These are phyloP conservation scores for Biston stratarius DNA, from an alignment of 2,888 invertebrate genomes.

Conservation along the genomic window DNA sequence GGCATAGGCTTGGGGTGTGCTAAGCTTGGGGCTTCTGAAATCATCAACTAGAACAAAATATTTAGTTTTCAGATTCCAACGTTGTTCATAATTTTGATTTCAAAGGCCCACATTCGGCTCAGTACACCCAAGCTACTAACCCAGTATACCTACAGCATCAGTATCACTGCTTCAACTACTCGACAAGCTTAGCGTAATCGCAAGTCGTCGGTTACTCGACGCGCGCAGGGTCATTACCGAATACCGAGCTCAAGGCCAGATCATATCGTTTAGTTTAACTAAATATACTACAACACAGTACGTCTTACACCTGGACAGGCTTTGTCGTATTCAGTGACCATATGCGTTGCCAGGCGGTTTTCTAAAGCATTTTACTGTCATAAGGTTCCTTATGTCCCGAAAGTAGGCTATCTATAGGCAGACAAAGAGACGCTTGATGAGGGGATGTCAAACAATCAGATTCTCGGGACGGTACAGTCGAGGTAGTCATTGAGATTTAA, in stretches of 20 bases:
- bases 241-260: conserved; percentile 69
- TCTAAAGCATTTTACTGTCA: conserved; percentile 21
- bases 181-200: conserved; percentile 52
- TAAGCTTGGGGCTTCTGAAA: too few relatives aligned
- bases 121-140: not conserved
- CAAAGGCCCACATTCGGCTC: too few relatives aligned
- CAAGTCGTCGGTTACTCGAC: conserved; percentile 60
- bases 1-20: too few relatives aligned
- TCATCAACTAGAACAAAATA: too few relatives aligned
- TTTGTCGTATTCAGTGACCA: conserved; percentile 32
- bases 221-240: conserved; percentile 73
- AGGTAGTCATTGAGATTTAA: conserved; percentile 21
- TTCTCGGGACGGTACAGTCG: conserved; percentile 9
- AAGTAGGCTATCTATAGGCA: conserved; percentile 22
- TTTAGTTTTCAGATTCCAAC: too few relatives aligned
- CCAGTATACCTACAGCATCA: conserved; percentile 9
- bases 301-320: conserved; percentile 39
- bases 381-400: conserved; percentile 12
- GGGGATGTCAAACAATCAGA: conserved; percentile 28
- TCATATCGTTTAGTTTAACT: conserved; percentile 51
- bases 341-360: conserved; percentile 19
- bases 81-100: too few relatives aligned
- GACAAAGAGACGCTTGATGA: conserved; percentile 27
- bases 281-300: conserved; percentile 20
- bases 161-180: conserved; percentile 43